Conservation (phyloP, 35 echinoderm and acorn worm species). For the Patiria miniata region DNA sequence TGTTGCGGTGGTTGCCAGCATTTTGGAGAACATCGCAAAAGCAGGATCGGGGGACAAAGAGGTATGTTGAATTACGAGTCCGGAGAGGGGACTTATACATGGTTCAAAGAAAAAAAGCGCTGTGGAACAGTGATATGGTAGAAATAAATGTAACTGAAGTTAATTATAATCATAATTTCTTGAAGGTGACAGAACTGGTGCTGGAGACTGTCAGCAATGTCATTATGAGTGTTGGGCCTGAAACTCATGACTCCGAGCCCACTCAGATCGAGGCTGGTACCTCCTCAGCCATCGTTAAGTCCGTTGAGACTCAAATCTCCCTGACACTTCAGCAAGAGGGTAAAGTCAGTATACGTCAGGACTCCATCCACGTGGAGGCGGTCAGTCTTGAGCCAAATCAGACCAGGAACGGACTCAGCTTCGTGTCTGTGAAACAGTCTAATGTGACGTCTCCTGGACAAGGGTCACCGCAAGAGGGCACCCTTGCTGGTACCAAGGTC, state of each 20-base stretch:
- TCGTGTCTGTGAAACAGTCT: background rate
- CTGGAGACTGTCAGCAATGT: constrained; percentile 16
- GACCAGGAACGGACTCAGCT: background rate
- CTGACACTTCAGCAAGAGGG: constrained; percentile 1
- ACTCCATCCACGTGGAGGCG: constrained; percentile 14
- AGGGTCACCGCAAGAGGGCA: background rate
- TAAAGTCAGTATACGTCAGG: background rate
- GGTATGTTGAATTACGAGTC: background rate
- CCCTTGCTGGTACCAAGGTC: background rate
- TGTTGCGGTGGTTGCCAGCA: background rate
- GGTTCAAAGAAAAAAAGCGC: too few species aligned
- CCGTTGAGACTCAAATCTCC: background rate
- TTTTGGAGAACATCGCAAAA: background rate
- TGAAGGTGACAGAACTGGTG: constrained; percentile 19
- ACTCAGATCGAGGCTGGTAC: too few species aligned
- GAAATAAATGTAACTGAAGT: too few species aligned
- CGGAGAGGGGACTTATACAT: too few species aligned
- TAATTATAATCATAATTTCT: background rate
- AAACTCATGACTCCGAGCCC: too few species aligned
- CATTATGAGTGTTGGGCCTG: background rate
- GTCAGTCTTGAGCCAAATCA: background rate
- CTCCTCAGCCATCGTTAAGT: background rate
- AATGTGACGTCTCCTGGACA: background rate
- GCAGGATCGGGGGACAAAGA: background rate
- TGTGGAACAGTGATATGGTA: too few species aligned